Evolutionary conservation across 2,888 invertebrate species (phyloP).

Genomic region (Drosophila vallismaia): DNA sequence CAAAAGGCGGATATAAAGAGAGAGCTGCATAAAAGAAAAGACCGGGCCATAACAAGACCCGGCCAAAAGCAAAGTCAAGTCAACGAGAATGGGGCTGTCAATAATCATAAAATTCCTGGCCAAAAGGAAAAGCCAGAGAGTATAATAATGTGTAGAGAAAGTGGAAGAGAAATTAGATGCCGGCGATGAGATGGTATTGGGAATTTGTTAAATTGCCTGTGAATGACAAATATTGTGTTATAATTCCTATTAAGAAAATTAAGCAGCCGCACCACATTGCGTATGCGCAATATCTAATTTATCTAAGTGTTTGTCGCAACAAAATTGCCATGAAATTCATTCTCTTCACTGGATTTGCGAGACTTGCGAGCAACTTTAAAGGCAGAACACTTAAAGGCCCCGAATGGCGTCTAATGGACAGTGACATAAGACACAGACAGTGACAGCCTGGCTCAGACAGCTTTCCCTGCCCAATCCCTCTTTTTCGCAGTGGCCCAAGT

Average conservation of each 20-base stretch:
- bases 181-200: constrained; percentile 14
- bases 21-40: constrained; percentile 46
- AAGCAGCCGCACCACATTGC: constrained; percentile 60
- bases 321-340: constrained; percentile 59
- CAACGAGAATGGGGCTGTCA: constrained; percentile 53
- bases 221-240: constrained; percentile 78
- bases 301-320: constrained; percentile 63
- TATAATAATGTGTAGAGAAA: not conserved
- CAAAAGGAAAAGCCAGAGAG: constrained; percentile 1
- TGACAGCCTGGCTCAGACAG: constrained; percentile 51
- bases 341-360: constrained; percentile 27
- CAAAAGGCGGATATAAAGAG: constrained; percentile 60
- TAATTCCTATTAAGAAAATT: constrained; percentile 77
- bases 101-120: constrained; percentile 68
- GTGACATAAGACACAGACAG: constrained; percentile 70
- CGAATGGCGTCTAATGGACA: constrained; percentile 64
- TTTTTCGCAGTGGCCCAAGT: constrained; percentile 31
- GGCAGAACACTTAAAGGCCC: constrained; percentile 48
- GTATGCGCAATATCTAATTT: constrained; percentile 75
- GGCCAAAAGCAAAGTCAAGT: constrained; percentile 42
- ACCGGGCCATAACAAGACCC: constrained; percentile 9
- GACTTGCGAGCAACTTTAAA: constrained; percentile 18
- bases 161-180: constrained; percentile 26
- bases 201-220: constrained; percentile 77
- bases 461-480: constrained; percentile 42